phyloP scores from a whole-genome alignment of 2,797 vertebrate species.

The Lutjanus argentimaculatus region DNA sequence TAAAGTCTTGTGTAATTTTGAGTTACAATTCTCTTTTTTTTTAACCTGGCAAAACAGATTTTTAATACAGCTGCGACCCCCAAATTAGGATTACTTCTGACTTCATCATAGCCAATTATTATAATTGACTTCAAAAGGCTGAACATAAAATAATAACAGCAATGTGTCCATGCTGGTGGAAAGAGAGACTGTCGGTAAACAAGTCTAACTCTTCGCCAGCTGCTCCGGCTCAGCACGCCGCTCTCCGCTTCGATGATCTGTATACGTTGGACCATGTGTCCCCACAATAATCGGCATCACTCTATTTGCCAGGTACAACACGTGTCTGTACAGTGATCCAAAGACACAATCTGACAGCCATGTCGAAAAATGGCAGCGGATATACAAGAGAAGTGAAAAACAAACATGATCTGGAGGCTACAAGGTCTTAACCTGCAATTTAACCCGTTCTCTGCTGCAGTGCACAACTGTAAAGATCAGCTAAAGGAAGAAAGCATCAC shows the following conservation, averaged over 20 bases:
- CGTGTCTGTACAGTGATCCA: background rate
- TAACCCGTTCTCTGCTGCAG: background rate
- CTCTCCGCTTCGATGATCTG: slow-evolving; percentile 5
- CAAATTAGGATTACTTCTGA: background rate
- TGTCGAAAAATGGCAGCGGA: background rate
- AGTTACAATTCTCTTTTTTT: background rate
- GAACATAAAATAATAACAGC: slow-evolving; percentile 15
- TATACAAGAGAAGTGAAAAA: background rate
- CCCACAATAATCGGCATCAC: background rate
- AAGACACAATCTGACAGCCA: background rate
- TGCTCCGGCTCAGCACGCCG: slow-evolving; percentile 4
- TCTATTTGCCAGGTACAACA: slow-evolving; percentile 12
- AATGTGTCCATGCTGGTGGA: slow-evolving; percentile 17
- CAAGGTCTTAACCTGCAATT: background rate
- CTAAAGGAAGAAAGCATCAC: background rate
- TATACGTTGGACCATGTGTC: background rate
- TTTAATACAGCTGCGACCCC: slow-evolving; percentile 8
- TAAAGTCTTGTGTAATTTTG: background rate
- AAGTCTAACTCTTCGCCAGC: slow-evolving; percentile 28
- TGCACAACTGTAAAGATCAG: background rate
- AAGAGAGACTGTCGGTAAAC: slow-evolving; percentile 26
- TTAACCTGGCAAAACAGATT: background rate
- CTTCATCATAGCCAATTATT: slow-evolving; percentile 21
- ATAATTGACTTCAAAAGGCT: slow-evolving; percentile 12
- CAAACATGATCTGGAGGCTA: background rate